Conservation (phyloP, 1,140 invertebrate species). For the Pachypeltis micranthus region DNA sequence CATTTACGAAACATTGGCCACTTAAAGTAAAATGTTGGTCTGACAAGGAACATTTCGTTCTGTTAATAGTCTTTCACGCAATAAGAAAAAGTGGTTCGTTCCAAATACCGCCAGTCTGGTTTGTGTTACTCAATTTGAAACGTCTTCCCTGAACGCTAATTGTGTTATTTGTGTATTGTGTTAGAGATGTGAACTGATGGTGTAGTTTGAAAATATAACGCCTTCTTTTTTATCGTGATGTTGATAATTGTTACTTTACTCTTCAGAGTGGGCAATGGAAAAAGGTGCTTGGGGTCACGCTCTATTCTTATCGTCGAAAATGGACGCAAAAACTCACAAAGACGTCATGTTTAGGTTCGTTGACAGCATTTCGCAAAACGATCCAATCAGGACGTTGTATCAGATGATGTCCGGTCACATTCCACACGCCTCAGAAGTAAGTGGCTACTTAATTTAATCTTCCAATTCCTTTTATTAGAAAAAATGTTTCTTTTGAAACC, state of each 20-base stretch:
- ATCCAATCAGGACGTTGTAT: slow-evolving; percentile 87
- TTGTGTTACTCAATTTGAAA: slow-evolving; percentile 8
- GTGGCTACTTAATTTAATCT: slow-evolving; percentile 27
- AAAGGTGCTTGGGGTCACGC: slow-evolving; percentile 88
- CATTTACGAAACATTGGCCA: too few relatives aligned
- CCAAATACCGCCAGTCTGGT: too few relatives aligned
- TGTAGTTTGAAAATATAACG: too few relatives aligned
- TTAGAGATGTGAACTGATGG: too few relatives aligned
- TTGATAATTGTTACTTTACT: not conserved
- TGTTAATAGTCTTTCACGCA: too few relatives aligned
- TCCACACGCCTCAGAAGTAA: slow-evolving; percentile 71
- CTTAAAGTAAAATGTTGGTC: too few relatives aligned
- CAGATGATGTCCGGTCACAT: slow-evolving; percentile 75
- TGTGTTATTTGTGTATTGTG: too few relatives aligned
- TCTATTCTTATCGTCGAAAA: slow-evolving; percentile 77
- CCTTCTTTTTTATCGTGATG: too few relatives aligned
- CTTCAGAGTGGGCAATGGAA: slow-evolving; percentile 76
- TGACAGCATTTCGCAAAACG: slow-evolving; percentile 67
- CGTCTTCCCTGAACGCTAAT: not conserved
- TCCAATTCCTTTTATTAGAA: slow-evolving; percentile 17
- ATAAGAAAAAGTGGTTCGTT: too few relatives aligned
- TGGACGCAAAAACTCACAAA: slow-evolving; percentile 76
- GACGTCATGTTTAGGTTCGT: slow-evolving; percentile 80
- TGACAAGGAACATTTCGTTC: too few relatives aligned
- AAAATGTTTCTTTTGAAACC: too few relatives aligned